Conservation (phyloP, 2,888 invertebrate genomes). For the Mythimna pallens region DNA sequence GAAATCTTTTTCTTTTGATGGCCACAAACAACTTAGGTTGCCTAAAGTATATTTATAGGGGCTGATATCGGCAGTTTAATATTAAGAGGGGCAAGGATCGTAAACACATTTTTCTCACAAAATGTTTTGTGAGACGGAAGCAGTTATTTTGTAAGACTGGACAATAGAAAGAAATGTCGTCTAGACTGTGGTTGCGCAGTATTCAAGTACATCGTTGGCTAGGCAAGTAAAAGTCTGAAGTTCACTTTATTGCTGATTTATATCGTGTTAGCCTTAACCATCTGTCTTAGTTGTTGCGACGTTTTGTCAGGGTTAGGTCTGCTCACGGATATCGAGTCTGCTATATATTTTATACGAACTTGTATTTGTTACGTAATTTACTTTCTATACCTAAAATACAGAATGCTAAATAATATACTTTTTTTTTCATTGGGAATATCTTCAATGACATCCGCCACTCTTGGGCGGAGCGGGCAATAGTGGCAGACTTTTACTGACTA, state of each 20-base stretch:
- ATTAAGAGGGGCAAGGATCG: slow-evolving; percentile 27
- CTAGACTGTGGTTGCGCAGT: slow-evolving; percentile 42
- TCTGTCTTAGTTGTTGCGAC: slow-evolving; percentile 33
- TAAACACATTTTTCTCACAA: slow-evolving; percentile 41
- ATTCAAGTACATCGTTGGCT: slow-evolving; percentile 23
- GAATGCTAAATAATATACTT: too few relatives aligned
- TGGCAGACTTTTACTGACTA: too few relatives aligned
- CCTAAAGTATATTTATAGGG: slow-evolving; percentile 42
- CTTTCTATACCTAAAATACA: slow-evolving; percentile 8
- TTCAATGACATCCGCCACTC: too few relatives aligned
- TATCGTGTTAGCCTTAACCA: slow-evolving; percentile 35
- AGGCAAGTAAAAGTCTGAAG: slow-evolving; percentile 15
- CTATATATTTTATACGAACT: slow-evolving; percentile 10
- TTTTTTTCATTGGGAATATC: too few relatives aligned
- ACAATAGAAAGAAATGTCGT: slow-evolving; percentile 35
- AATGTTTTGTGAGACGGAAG: slow-evolving; percentile 27
- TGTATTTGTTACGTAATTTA: background rate
- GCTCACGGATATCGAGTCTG: too few relatives aligned
- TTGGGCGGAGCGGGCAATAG: too few relatives aligned
- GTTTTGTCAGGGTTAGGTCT: background rate
- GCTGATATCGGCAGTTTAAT: slow-evolving; percentile 40
- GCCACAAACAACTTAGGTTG: slow-evolving; percentile 37
- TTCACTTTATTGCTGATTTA: slow-evolving; percentile 54
- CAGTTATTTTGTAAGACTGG: slow-evolving; percentile 27
- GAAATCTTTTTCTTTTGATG: slow-evolving; percentile 45